Percentiles rank a stretch among this genome's conserved stretches.
phyloP scores from a whole-genome alignment of 2,113 vertebrate species.

The Melierax canorus region DNA sequence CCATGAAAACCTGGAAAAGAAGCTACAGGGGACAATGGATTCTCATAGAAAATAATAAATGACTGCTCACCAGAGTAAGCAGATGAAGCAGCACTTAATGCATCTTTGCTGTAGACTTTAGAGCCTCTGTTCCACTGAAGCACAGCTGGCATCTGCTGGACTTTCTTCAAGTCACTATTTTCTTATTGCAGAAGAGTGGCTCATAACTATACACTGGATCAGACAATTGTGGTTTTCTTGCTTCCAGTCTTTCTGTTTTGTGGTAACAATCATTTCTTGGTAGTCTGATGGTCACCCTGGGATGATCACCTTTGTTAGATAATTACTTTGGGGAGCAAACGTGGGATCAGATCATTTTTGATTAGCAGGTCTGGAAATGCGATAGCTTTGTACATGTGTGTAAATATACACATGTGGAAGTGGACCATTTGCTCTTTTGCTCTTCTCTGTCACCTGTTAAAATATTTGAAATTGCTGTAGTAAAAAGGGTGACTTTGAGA shows the following conservation, averaged over 20 bases:
- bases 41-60: neutral
- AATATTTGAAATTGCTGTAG: neutral
- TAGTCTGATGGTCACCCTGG: neutral
- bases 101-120: neutral
- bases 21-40: neutral
- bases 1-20: neutral
- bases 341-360: slow-evolving; percentile 1
- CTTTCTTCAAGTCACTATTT: neutral
- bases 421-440: neutral
- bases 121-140: neutral
- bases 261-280: neutral
- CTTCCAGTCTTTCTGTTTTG: neutral
- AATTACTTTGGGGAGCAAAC: slow-evolving; percentile 28
- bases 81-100: neutral
- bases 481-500: neutral
- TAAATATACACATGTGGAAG: neutral
- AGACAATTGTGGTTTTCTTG: neutral
- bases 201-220: neutral
- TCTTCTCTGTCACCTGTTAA: neutral
- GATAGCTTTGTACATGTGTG: neutral
- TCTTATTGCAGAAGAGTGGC: neutral
- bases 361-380: neutral
- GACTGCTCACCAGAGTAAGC: neutral
- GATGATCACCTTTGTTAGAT: slow-evolving; percentile 44
- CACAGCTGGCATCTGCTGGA: neutral